Conservation (phyloP, 2,113 vertebrate species). For the Otolemur garnettii region DNA sequence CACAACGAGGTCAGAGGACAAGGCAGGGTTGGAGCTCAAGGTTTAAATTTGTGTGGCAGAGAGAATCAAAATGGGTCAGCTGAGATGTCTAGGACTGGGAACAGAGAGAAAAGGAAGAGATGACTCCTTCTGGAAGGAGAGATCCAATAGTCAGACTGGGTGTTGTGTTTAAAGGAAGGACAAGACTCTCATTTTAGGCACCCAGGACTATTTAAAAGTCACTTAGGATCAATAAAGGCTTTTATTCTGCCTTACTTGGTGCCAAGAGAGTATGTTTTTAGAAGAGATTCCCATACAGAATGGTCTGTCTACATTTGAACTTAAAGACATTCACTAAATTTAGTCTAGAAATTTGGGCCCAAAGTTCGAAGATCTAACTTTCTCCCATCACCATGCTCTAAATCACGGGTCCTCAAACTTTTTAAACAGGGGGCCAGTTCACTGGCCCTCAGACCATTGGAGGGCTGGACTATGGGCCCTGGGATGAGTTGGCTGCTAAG, state of each 20-base stretch:
- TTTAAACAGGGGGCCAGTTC: too few species aligned
- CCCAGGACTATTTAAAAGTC: neutral
- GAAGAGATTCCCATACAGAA: neutral
- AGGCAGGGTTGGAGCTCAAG: neutral
- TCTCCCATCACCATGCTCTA: too few species aligned
- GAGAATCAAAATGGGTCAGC: neutral
- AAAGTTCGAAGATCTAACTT: neutral
- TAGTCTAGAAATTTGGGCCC: neutral
- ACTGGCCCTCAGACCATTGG: too few species aligned
- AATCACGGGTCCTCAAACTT: too few species aligned
- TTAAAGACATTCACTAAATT: neutral
- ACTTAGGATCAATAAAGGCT: neutral
- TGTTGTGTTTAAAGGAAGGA: fast-evolving
- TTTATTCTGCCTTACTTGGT: neutral
- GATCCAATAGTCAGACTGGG: neutral
- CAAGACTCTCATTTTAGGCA: neutral
- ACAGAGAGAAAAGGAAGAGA: too few species aligned
- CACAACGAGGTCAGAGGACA: neutral
- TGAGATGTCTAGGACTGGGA: neutral
- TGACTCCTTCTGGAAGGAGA: neutral
- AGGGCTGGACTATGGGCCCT: too few species aligned
- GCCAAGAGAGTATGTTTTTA: fast-evolving
- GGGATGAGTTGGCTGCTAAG: too few species aligned
- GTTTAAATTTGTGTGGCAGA: neutral
- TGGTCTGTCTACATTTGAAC: neutral